Conservation (phyloP, 2,888 invertebrate genomes). For the Molorchus minor region DNA sequence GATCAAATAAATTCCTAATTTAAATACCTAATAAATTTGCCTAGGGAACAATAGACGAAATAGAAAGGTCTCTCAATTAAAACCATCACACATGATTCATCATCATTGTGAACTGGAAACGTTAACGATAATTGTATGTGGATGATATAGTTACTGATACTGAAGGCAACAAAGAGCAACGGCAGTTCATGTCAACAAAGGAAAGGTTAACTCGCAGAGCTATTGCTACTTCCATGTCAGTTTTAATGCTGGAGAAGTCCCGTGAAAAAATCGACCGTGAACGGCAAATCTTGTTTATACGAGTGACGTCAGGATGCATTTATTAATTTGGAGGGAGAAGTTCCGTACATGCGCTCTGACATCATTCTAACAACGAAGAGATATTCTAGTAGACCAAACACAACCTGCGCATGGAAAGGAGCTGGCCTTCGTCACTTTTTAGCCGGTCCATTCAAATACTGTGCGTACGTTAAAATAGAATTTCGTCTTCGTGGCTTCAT, state of each 20-base stretch:
- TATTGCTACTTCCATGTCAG: slow-evolving; percentile 10
- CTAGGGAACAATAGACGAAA: slow-evolving; percentile 4
- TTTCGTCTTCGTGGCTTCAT: slow-evolving; percentile 4
- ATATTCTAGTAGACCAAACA: slow-evolving; percentile 22
- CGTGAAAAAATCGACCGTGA: slow-evolving; percentile 47
- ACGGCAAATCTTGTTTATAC: slow-evolving; percentile 37
- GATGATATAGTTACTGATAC: background rate
- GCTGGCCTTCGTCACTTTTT: background rate
- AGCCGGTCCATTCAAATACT: slow-evolving; percentile 23
- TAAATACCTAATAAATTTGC: background rate
- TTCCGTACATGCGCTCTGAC: slow-evolving; percentile 56
- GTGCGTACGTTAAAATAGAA: slow-evolving; percentile 29
- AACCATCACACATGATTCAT: too few relatives aligned
- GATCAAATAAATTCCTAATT: slow-evolving; percentile 5
- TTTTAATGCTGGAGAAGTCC: slow-evolving; percentile 29
- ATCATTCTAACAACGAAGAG: slow-evolving; percentile 12
- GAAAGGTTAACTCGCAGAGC: slow-evolving; percentile 5
- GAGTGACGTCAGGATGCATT: slow-evolving; percentile 59
- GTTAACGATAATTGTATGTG: too few relatives aligned
- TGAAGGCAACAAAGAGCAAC: background rate
- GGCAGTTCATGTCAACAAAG: slow-evolving; percentile 11
- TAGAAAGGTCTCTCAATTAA: too few relatives aligned
- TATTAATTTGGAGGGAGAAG: slow-evolving; percentile 46
- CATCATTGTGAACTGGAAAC: too few relatives aligned
- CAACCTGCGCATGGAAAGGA: background rate